Evolutionary conservation across 2,113 vertebrate species (phyloP).

Genomic region (Garra rufa): DNA sequence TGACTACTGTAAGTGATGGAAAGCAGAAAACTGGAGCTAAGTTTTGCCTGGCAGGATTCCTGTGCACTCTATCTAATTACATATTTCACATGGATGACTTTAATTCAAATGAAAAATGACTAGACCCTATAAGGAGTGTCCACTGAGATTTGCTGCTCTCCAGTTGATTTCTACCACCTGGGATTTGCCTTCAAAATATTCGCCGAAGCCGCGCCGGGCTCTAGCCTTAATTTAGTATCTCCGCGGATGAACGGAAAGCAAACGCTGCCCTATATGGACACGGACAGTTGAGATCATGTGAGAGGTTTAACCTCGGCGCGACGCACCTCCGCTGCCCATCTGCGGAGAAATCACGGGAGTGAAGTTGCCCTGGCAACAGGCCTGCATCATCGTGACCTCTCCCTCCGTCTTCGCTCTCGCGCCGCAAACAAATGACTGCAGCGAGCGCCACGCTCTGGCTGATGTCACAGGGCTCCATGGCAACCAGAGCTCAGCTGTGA

Average conservation of each 20-base stretch:
- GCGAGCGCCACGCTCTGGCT: slow-evolving; percentile 66
- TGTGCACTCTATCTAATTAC: neutral
- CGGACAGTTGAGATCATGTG: neutral
- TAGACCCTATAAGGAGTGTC: neutral
- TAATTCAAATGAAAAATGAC: neutral
- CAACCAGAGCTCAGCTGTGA: slow-evolving; percentile 70
- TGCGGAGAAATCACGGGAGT: slow-evolving; percentile 51
- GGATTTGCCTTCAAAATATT: slow-evolving; percentile 5
- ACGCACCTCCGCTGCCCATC: slow-evolving; percentile 34
- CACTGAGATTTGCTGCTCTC: slow-evolving; percentile 13
- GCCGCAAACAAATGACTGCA: slow-evolving; percentile 69
- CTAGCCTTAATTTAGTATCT: neutral
- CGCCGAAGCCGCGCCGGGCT: neutral
- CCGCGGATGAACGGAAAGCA: neutral
- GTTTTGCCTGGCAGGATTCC: slow-evolving; percentile 11
- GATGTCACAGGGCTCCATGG: slow-evolving; percentile 81
- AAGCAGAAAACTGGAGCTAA: slow-evolving; percentile 1
- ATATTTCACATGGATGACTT: slow-evolving; percentile 30
- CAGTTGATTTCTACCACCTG: neutral
- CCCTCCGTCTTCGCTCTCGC: slow-evolving; percentile 41
- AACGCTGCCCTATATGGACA: slow-evolving; percentile 19
- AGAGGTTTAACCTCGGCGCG: slow-evolving; percentile 35
- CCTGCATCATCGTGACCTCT: slow-evolving; percentile 59
- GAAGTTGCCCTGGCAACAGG: slow-evolving; percentile 66
- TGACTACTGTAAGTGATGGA: neutral